These are phyloP conservation scores for Mythimna loreyi DNA, from an alignment of 2,888 invertebrate genomes.

Conservation along the genomic window DNA sequence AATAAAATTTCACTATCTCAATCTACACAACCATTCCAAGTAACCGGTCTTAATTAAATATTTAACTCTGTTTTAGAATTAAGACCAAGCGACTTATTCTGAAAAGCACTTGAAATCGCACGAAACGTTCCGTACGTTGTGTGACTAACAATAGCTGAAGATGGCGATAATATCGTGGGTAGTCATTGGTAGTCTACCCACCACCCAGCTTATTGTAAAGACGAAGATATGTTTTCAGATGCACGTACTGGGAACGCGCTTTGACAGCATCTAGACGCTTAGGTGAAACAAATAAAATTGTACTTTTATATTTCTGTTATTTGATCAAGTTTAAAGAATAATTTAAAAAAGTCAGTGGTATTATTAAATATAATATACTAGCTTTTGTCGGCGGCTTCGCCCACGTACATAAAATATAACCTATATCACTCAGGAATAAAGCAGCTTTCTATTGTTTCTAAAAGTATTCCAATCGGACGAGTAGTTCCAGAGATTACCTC, in stretches of 20 bases:
- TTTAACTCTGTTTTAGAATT: constrained; percentile 72
- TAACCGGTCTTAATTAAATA: constrained; percentile 76
- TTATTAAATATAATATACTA: too few relatives aligned
- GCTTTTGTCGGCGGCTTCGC: too few relatives aligned
- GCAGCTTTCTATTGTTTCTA: too few relatives aligned
- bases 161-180: not conserved
- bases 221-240: constrained; percentile 48
- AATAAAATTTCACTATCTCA: constrained; percentile 36
- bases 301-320: constrained; percentile 24
- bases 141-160: constrained; percentile 42
- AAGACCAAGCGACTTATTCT: constrained; percentile 68
- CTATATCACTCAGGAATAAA: too few relatives aligned
- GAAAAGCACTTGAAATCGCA: constrained; percentile 28
- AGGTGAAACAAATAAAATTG: constrained; percentile 36
- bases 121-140: constrained; percentile 36
- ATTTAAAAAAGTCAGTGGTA: too few relatives aligned
- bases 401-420: too few relatives aligned
- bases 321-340: constrained; percentile 1
- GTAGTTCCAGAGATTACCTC: too few relatives aligned
- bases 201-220: constrained; percentile 42
- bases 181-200: constrained; percentile 43
- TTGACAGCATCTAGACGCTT: constrained; percentile 34
- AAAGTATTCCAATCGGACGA: too few relatives aligned
- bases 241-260: constrained; percentile 38
- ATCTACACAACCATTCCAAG: constrained; percentile 64